A percentile compares a stretch with the other conserved stretches of the same genome.
Conservation (phyloP, 37 sponge, comb jelly and placozoan species). For the Petrosia ficiformis region DNA sequence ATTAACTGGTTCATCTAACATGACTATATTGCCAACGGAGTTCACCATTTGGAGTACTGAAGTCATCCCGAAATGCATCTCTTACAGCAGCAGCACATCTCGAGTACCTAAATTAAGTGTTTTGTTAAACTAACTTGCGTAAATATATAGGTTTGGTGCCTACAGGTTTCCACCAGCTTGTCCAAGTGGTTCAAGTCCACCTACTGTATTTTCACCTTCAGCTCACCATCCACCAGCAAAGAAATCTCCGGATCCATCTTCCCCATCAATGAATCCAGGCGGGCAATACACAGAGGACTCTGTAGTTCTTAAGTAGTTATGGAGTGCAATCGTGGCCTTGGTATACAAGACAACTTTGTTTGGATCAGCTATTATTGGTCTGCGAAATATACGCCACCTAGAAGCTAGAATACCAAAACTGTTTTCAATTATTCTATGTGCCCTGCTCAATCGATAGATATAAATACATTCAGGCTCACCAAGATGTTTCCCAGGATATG, state of each 20-base stretch:
- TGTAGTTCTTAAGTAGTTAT: conserved; percentile 25
- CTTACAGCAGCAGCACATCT: background rate
- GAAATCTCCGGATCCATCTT: conserved; percentile 24
- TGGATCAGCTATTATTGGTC: too few relatives aligned
- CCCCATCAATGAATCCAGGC: conserved; percentile 37
- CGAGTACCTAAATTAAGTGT: background rate
- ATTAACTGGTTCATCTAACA: background rate
- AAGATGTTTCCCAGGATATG: conserved; percentile 32
- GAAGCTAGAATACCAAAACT: too few relatives aligned
- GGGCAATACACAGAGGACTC: conserved; percentile 27
- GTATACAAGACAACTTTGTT: conserved; percentile 16
- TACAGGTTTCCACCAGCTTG: conserved; percentile 15
- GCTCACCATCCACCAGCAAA: conserved; percentile 21
- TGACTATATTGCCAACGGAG: background rate
- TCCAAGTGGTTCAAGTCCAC: conserved; percentile 1
- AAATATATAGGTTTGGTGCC: too few relatives aligned
- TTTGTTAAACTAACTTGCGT: too few relatives aligned
- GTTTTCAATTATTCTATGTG: too few relatives aligned
- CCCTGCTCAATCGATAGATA: too few relatives aligned
- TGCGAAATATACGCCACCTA: too few relatives aligned
- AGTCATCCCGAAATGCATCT: background rate
- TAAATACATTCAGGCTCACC: too few relatives aligned
- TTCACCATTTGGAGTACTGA: background rate
- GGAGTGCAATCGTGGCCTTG: conserved; percentile 23
- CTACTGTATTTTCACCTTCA: conserved; percentile 4